These are phyloP conservation scores for Trissolcus brochymenae DNA, from an alignment of 2,888 invertebrate genomes.

Conservation along the genomic window DNA sequence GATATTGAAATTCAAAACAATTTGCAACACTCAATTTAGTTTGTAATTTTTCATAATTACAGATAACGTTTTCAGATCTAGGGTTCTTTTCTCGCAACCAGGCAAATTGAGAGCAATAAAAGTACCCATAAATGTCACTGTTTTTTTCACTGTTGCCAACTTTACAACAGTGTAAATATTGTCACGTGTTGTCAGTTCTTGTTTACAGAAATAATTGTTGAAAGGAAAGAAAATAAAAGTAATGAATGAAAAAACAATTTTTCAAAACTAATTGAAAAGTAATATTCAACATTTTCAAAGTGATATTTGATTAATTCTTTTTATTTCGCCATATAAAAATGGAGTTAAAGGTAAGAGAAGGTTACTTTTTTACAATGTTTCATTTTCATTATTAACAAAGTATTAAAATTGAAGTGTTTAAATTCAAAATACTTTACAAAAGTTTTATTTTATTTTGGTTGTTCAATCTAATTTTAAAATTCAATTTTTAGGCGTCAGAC, in stretches of 20 bases:
- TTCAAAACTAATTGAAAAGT: neutral
- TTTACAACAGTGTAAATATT: neutral
- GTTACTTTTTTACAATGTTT: neutral
- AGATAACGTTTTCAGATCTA: too few relatives aligned
- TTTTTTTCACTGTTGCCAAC: neutral
- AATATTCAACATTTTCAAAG: neutral
- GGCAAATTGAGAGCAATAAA: neutral
- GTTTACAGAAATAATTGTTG: too few relatives aligned
- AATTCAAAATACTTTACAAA: too few relatives aligned
- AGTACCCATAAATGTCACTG: neutral
- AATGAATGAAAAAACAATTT: neutral
- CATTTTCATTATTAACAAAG: too few relatives aligned
- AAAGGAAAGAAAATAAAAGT: neutral
- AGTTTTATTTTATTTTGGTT: neutral
- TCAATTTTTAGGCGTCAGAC: too few relatives aligned
- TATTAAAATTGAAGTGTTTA: too few relatives aligned
- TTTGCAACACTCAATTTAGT: too few relatives aligned
- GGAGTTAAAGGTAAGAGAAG: neutral
- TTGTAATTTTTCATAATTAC: too few relatives aligned
- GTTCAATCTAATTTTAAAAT: neutral
- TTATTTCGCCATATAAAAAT: neutral
- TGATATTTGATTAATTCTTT: neutral
- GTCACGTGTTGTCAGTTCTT: neutral
- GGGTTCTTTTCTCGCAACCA: too few relatives aligned
- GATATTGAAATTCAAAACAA: too few relatives aligned